Percentiles rank a stretch among this genome's conserved stretches.
Evolutionary conservation across 1,140 invertebrate genomes (phyloP).

Genomic region (Zophobas morio): DNA sequence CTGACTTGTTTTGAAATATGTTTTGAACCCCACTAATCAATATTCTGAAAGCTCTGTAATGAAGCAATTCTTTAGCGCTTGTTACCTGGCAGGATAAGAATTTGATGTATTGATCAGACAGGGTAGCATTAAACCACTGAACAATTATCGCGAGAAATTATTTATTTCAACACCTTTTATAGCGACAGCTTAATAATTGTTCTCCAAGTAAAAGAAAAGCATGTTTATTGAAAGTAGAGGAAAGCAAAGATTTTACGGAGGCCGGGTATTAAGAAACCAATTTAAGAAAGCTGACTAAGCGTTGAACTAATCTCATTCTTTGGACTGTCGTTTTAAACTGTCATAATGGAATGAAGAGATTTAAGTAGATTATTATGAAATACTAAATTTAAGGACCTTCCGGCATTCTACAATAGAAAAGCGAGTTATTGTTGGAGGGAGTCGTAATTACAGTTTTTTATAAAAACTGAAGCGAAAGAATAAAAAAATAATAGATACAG

Average conservation of each 20-base stretch:
- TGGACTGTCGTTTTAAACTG: constrained; percentile 13
- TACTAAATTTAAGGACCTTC: neutral
- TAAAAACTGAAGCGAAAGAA: too few species aligned
- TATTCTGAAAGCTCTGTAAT: neutral
- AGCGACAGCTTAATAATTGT: constrained; percentile 31
- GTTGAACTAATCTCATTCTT: constrained; percentile 26
- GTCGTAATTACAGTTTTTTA: too few species aligned
- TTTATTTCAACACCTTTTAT: constrained; percentile 27
- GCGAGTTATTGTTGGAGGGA: neutral
- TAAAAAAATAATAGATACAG: too few species aligned
- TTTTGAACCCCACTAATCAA: neutral
- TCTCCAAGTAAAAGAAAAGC: constrained; percentile 4
- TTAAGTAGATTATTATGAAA: neutral
- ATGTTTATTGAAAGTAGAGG: constrained; percentile 27
- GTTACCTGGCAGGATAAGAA: neutral
- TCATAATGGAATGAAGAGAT: constrained; percentile 10
- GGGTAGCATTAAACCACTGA: neutral
- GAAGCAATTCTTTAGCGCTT: neutral
- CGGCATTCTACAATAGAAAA: neutral
- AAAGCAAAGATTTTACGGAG: constrained; percentile 18
- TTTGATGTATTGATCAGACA: neutral
- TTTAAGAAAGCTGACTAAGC: constrained; percentile 28
- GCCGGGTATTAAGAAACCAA: constrained; percentile 16
- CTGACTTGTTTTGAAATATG: too few species aligned
- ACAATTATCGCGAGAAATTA: constrained; percentile 26